Percentiles rank a stretch among this genome's conserved stretches.
phyloP scores from a whole-genome alignment of 2,888 invertebrate species.

The Terebella lapidaria region DNA sequence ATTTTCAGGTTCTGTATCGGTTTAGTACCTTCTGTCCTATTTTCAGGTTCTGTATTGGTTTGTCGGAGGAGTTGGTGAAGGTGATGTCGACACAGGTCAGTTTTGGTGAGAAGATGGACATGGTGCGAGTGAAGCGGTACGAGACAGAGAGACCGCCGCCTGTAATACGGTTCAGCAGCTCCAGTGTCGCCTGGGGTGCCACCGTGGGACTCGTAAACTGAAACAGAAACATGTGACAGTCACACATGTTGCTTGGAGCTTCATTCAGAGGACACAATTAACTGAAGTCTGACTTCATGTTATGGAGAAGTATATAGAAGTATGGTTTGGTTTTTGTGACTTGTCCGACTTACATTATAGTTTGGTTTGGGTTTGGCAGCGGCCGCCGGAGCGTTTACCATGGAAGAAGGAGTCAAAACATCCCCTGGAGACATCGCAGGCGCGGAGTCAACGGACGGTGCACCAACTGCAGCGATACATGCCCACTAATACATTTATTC shows the following conservation, averaged over 20 bases:
- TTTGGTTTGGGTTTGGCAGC: constrained; percentile 13
- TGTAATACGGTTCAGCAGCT: constrained; percentile 48
- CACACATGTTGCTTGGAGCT: too few species aligned
- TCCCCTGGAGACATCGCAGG: constrained; percentile 23
- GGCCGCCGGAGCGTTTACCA: constrained; percentile 7
- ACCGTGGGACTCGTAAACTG: constrained; percentile 22
- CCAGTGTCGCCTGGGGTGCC: constrained; percentile 24
- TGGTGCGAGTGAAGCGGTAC: constrained; percentile 49
- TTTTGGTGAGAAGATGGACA: constrained; percentile 66
- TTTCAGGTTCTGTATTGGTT: constrained; percentile 64
- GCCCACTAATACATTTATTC: too few species aligned
- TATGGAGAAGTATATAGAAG: background rate
- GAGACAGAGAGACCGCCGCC: constrained; percentile 55
- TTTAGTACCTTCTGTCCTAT: constrained; percentile 67
- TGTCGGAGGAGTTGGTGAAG: constrained; percentile 71
- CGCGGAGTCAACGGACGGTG: background rate
- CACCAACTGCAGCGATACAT: background rate
- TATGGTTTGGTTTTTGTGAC: background rate
- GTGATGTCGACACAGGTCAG: constrained; percentile 78
- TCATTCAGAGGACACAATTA: too few species aligned
- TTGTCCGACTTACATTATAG: constrained; percentile 12
- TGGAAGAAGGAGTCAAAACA: constrained; percentile 36
- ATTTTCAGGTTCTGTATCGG: too few species aligned
- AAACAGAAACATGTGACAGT: background rate
- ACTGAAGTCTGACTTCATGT: too few species aligned